Evolutionary conservation across 2,888 invertebrate species (phyloP).

Genomic region (Aleiodes leptofemur): DNA sequence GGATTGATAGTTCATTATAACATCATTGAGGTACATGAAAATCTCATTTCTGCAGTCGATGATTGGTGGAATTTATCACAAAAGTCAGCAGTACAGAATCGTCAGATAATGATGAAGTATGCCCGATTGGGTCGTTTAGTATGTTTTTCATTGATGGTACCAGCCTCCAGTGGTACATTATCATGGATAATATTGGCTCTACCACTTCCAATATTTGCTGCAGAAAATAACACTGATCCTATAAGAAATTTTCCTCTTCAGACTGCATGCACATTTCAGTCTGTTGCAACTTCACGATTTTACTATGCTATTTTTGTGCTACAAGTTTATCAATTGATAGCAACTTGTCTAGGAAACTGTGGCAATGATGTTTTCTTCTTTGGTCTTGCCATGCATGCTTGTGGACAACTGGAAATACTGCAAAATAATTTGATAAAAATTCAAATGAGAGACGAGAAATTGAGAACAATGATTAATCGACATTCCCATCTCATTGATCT

Average conservation of each 20-base stretch:
- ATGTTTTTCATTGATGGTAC: slow-evolving; percentile 57
- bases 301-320: slow-evolving; percentile 55
- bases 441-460: slow-evolving; percentile 21
- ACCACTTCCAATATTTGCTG: slow-evolving; percentile 52
- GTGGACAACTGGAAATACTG: slow-evolving; percentile 68
- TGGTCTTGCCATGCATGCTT: slow-evolving; percentile 66
- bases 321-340: slow-evolving; percentile 54
- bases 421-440: slow-evolving; percentile 57
- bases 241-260: slow-evolving; percentile 55
- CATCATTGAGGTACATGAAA: slow-evolving; percentile 52
- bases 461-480: slow-evolving; percentile 48
- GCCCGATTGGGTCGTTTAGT: slow-evolving; percentile 56
- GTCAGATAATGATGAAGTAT: slow-evolving; percentile 58
- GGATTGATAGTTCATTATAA: slow-evolving; percentile 58
- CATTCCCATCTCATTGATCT: slow-evolving; percentile 56
- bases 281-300: slow-evolving; percentile 34
- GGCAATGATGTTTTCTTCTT: slow-evolving; percentile 67
- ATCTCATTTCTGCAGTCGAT: slow-evolving; percentile 55
- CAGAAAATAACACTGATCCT: slow-evolving; percentile 48
- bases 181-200: slow-evolving; percentile 56
- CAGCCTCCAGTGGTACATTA: slow-evolving; percentile 55
- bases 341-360: slow-evolving; percentile 54
- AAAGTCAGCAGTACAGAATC: slow-evolving; percentile 47
- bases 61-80: slow-evolving; percentile 56
- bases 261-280: slow-evolving; percentile 54